These are phyloP conservation scores for Phyto melanocephala DNA, from an alignment of 2,888 invertebrate genomes.

Conservation along the genomic window DNA sequence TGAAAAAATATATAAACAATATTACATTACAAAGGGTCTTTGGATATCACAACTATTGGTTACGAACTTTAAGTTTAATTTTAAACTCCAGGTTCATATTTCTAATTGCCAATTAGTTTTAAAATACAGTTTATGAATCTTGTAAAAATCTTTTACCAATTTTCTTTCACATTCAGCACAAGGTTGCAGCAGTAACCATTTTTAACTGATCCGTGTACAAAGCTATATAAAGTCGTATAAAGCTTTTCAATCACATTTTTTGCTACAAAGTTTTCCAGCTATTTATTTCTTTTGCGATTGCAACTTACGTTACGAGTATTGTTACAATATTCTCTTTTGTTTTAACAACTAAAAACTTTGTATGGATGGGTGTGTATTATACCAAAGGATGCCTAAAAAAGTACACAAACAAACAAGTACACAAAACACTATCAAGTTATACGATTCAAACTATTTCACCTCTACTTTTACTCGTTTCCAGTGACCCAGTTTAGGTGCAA, in stretches of 20 bases:
- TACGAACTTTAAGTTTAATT: too few species aligned
- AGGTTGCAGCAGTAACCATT: too few species aligned
- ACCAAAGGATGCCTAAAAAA: background rate
- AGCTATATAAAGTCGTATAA: too few species aligned
- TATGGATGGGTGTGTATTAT: too few species aligned
- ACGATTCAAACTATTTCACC: background rate
- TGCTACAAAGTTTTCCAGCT: background rate
- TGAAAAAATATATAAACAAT: too few species aligned
- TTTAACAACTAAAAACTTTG: background rate
- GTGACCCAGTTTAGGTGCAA: conserved; percentile 5
- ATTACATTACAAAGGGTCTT: too few species aligned
- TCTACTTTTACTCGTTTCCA: background rate
- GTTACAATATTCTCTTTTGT: background rate
- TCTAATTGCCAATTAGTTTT: too few species aligned
- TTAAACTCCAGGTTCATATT: too few species aligned
- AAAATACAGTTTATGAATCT: too few species aligned
- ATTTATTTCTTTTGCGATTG: background rate
- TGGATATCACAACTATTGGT: too few species aligned
- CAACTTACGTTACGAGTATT: background rate
- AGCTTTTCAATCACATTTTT: conserved; percentile 15
- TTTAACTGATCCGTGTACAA: background rate
- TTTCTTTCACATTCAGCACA: too few species aligned
- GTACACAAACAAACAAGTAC: background rate
- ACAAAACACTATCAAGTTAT: conserved; percentile 5
- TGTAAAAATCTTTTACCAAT: too few species aligned